Conservation (phyloP, 2,113 vertebrate genomes). For the Trachemys scripta region DNA sequence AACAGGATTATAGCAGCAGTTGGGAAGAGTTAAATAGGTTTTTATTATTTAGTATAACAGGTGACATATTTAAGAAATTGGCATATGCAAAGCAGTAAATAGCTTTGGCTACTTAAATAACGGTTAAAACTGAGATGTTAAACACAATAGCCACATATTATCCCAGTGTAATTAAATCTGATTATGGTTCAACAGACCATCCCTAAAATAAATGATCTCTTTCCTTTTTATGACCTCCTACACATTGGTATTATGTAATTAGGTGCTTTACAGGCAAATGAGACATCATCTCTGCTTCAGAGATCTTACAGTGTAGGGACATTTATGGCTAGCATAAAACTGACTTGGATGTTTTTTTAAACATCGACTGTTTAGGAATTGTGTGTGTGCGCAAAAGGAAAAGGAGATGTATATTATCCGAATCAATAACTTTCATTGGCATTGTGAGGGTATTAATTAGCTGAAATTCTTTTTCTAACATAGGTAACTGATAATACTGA, state of each 20-base stretch:
- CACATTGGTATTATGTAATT: neutral
- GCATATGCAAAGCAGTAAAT: neutral
- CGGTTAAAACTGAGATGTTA: neutral
- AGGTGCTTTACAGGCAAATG: neutral
- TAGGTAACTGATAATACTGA: neutral
- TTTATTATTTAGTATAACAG: neutral
- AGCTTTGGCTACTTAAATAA: neutral
- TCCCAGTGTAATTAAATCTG: neutral
- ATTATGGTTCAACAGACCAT: neutral
- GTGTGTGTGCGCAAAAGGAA: neutral
- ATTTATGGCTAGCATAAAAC: accelerated
- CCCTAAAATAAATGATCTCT: neutral
- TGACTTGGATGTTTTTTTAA: neutral
- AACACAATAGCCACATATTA: neutral
- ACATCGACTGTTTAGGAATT: neutral
- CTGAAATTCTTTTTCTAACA: accelerated
- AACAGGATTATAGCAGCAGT: neutral
- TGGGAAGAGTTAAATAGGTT: neutral
- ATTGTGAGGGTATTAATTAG: neutral
- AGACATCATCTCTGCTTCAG: neutral
- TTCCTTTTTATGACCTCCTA: neutral
- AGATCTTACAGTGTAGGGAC: accelerated
- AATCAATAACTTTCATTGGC: neutral
- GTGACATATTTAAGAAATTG: neutral
- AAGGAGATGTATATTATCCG: neutral